Evolutionary conservation across 2,113 vertebrate genomes (phyloP).

Genomic region (Tragelaphus strepsiceros): DNA sequence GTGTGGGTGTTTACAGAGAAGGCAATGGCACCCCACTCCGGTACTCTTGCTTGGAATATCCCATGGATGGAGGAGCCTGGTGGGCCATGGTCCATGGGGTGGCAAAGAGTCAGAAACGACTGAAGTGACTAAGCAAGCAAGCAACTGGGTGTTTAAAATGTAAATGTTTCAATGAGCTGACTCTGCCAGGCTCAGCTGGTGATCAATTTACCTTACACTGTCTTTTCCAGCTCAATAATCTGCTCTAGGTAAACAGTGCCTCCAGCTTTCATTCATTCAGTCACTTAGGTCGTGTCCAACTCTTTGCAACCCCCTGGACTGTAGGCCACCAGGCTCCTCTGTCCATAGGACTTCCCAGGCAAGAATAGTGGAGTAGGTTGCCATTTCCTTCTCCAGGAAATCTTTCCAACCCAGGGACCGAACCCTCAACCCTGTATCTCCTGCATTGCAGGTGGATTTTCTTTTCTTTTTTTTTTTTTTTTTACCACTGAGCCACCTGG

Average conservation of each 20-base stretch:
- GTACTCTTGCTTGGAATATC: background rate
- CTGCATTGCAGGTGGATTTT: background rate
- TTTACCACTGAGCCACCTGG: background rate
- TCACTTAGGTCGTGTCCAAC: background rate
- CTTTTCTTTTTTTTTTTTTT: background rate
- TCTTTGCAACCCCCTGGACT: background rate
- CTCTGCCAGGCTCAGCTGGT: background rate
- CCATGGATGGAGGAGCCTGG: background rate
- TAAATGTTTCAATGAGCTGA: background rate
- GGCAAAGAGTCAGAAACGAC: fast-evolving
- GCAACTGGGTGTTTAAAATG: background rate
- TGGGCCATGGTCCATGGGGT: background rate
- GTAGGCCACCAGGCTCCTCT: background rate
- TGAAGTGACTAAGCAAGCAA: background rate
- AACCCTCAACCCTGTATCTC: background rate
- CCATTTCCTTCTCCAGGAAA: background rate
- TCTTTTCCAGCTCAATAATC: conserved; percentile 2
- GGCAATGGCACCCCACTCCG: background rate
- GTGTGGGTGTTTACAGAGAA: background rate
- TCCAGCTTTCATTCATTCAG: background rate
- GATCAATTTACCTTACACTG: conserved; percentile 12
- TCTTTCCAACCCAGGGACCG: background rate
- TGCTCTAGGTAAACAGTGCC: background rate
- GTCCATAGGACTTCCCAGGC: background rate
- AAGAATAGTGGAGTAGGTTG: background rate